Evolutionary conservation across 2,888 invertebrate species (phyloP), one percentile per base, ranked within the genome.

Genomic region (Lasioglossum zephyrum): DNA sequence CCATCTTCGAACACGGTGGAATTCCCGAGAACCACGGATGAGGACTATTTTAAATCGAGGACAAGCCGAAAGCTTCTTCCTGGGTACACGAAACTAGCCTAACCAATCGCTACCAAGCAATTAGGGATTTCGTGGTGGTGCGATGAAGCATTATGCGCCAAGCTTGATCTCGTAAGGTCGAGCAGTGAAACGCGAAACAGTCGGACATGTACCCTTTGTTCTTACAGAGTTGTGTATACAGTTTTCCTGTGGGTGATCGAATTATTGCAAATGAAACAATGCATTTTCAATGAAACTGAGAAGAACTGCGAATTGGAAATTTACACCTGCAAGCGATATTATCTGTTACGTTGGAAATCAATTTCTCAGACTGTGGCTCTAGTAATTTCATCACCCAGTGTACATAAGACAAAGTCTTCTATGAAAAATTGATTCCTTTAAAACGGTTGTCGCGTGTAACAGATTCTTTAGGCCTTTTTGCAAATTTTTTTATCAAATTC

Each of bases 61-160:
- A 31, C 31, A 26, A 63, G 18, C 53, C 53, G 53, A n/a, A 72
- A n/a, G 41, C 57, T 49, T 60, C 60, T 60, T 36, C 63, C 44
- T 73, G 49, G 77, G 31, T 16, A 31, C 13, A 70, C 36, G 53
- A 47, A 57, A 31, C 39, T 26, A 18, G 36, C 26, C 8, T 31
- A 63, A 63, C 13, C 18, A 57, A 60, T 53, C 8, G 39, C 26
- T 13, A 63, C 31, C 44, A 79, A 47, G 73, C 49, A 69, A 49
- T 74, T 49, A n/a, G n/a, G 18, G 49, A 73, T 73, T 79, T n/a
- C 16, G 60, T 36, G 73, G n/a, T 63, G 44, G 53, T 57, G 3
- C 36, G 5, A 57, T 57, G 22, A 11, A n/a, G 39, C 36, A 31
- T 53, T 22, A 8, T 22, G 22, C 53, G 53, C 8, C 22, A 53